These are phyloP conservation scores for Australoheros scitulus DNA, from an alignment of 2,113 vertebrate genomes.

Conservation along the genomic window DNA sequence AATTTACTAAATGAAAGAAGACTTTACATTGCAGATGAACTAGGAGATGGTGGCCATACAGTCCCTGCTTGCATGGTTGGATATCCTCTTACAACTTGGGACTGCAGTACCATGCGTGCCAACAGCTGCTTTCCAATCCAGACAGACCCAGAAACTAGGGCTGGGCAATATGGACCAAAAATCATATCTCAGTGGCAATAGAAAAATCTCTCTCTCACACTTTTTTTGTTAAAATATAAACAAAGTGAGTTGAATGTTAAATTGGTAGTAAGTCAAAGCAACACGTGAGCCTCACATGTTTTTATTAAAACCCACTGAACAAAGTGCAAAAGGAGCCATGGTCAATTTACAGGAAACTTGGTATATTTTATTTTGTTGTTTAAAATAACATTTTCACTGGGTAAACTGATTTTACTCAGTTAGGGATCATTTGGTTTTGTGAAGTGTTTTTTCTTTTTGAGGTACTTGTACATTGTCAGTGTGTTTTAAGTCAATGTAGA, in stretches of 20 bases:
- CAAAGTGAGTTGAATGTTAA: not conserved
- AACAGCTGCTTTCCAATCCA: constrained; percentile 42
- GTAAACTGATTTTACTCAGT: not conserved
- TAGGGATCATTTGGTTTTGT: not conserved
- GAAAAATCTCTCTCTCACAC: not conserved
- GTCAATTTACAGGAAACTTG: not conserved
- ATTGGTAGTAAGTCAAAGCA: not conserved
- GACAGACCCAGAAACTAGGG: constrained; percentile 29
- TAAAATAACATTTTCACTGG: not conserved
- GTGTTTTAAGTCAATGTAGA: not conserved
- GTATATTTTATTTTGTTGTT: not conserved
- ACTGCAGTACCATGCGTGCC: constrained; percentile 20
- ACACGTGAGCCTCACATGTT: not conserved
- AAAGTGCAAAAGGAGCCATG: not conserved
- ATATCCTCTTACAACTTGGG: constrained; percentile 38
- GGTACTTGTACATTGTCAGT: not conserved
- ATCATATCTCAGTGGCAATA: not conserved
- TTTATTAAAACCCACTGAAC: not conserved
- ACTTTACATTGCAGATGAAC: constrained; percentile 33
- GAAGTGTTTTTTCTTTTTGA: not conserved
- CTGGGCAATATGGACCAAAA: not conserved
- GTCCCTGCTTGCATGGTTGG: not conserved
- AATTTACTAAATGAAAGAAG: constrained; percentile 27
- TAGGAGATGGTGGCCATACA: not conserved
- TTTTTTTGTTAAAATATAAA: not conserved